Evolutionary conservation across 1,140 invertebrate species (phyloP).

Genomic region (Conopomorpha cramerella): DNA sequence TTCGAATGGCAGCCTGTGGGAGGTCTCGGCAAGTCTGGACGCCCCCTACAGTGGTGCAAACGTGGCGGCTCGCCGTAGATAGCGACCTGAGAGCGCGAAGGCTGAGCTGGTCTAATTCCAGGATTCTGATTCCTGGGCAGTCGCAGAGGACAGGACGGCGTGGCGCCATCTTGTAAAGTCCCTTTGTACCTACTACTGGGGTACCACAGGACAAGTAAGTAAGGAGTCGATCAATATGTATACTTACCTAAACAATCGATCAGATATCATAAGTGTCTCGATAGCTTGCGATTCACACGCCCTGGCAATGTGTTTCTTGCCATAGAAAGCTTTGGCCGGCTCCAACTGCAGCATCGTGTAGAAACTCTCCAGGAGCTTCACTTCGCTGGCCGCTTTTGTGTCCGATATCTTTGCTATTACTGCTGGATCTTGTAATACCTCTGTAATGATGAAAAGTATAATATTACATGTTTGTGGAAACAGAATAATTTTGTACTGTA

Average conservation of each 20-base stretch:
- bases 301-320: slow-evolving; percentile 86
- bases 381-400: slow-evolving; percentile 95
- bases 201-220: slow-evolving; percentile 3
- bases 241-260: slow-evolving; percentile 90
- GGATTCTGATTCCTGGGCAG: no score
- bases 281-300: slow-evolving; percentile 92
- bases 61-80: no score
- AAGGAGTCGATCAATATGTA: neutral
- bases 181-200: neutral
- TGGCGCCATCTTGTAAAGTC: neutral
- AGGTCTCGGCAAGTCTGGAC: no score
- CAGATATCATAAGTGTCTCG: slow-evolving; percentile 93
- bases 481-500: no score
- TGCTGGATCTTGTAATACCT: slow-evolving; percentile 90
- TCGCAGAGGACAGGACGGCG: no score
- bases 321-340: slow-evolving; percentile 96
- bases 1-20: no score
- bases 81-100: no score
- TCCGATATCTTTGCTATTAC: slow-evolving; percentile 88
- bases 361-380: slow-evolving; percentile 91
- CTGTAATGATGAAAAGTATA: no score
- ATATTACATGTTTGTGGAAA: no score
- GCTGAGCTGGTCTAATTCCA: no score
- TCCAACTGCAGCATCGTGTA: slow-evolving; percentile 91
- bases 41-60: no score